These are phyloP conservation scores for Grallaria varia DNA, from an alignment of 2,113 vertebrate genomes.

Conservation along the genomic window DNA sequence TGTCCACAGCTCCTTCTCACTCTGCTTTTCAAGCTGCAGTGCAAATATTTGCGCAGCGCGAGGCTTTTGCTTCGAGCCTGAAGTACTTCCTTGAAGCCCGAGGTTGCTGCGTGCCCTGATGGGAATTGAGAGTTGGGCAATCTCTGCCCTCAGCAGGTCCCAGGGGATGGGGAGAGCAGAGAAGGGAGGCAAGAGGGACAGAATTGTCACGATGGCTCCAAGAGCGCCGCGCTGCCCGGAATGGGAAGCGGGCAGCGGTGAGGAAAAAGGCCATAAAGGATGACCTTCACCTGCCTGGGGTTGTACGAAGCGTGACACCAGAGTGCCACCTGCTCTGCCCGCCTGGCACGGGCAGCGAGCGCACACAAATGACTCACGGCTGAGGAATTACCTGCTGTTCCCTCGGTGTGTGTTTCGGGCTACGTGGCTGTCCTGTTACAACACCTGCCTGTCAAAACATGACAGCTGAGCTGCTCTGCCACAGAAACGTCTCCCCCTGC, in stretches of 20 bases:
- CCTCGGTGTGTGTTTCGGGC: neutral
- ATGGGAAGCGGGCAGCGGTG: neutral
- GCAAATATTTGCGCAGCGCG: slow-evolving; percentile 47
- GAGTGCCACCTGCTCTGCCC: neutral
- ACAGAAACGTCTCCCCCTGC: neutral
- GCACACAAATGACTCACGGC: slow-evolving; percentile 40
- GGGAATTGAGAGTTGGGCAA: neutral
- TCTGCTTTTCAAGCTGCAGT: neutral
- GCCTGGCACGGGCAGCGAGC: neutral
- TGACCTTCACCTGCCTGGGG: neutral
- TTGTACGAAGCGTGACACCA: neutral
- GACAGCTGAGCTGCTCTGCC: slow-evolving; percentile 8
- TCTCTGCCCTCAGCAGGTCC: neutral
- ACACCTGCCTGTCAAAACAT: slow-evolving; percentile 56
- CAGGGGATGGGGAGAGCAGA: neutral
- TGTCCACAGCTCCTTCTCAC: neutral
- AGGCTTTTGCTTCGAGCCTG: neutral
- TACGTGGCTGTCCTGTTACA: slow-evolving; percentile 20
- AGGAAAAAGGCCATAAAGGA: neutral
- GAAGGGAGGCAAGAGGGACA: neutral
- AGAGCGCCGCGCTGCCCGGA: neutral
- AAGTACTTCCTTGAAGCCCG: slow-evolving; percentile 21
- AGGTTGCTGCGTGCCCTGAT: neutral
- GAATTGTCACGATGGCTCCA: accelerated
- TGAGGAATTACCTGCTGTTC: slow-evolving; percentile 56